Base-by-base conservation (phyloP, 2,113 vertebrate species). In the Chauna torquata region DNA sequence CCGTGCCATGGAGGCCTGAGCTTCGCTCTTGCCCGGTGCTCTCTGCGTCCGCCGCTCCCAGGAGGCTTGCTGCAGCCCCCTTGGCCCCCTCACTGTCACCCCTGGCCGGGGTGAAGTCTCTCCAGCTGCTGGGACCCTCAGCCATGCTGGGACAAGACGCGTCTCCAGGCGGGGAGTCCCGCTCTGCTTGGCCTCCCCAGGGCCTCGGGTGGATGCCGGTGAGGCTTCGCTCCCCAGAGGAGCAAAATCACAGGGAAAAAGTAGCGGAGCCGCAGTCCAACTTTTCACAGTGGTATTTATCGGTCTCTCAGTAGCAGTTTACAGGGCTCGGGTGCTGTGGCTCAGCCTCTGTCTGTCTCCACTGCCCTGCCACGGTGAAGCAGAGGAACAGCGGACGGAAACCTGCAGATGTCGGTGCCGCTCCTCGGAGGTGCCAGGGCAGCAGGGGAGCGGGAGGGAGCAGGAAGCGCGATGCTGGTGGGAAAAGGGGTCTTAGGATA, bases 91-190 rank as follows among this genome's bases (percentile, higher is more conserved):
- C 52, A 1, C 40, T 16, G 0, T 68, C n/a, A 0, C 27, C 64
- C 11, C 50, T 76, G 57, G n/a, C 71, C 0, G 32, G 28, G 38
- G 40, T 52, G 47, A 85, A 68, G 61, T 96, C 77, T 90, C 57
- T 93, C 94, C 91, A 93, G 70, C 17, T 91, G 40, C 78, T 0
- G 0, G 95, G 50, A 72, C 96, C 95, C 95, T 97, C 97, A 19
- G 97, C 97, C 97, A 97, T 97, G 42, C 77, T 57, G 44, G 27
- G 44, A 6, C 27, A 32, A 90, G 23, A 44, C 16, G 66, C 36
- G 11, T 76, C 2, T 79, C 36, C 70, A 14, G 38, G 55, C 1
- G 0, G 47, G 15, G 64, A 87, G 42, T 83, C 44, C 40, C 44
- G 32, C 45, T 94, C 12, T 78, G 0, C 82, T 81, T 85, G 1